phyloP scores from a whole-genome alignment of 1,140 invertebrate species.

The Drosophila paulistorum region DNA sequence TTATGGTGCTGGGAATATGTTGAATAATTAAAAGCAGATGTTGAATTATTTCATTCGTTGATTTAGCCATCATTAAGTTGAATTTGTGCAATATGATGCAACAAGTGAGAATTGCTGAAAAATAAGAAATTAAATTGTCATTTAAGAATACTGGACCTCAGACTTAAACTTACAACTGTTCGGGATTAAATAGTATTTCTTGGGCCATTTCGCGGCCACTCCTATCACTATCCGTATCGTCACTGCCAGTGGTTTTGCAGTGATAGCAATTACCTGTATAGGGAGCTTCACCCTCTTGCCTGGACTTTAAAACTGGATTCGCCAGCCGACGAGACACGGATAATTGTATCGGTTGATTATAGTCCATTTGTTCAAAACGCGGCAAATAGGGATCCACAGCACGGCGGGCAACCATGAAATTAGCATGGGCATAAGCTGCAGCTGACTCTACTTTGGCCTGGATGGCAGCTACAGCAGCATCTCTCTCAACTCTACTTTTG shows the following conservation, averaged over 20 bases:
- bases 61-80: neutral
- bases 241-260: conserved; percentile 31
- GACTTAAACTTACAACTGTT: conserved; percentile 3
- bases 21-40: conserved; percentile 55
- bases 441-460: conserved; percentile 28
- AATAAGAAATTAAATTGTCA: neutral
- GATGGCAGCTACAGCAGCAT: conserved; percentile 18
- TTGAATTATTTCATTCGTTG: conserved; percentile 3
- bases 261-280: conserved; percentile 26
- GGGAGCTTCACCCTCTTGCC: conserved; percentile 17
- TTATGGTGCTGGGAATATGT: conserved; percentile 36
- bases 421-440: neutral
- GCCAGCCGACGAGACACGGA: neutral
- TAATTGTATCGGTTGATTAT: too few relatives aligned
- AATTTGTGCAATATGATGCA: conserved; percentile 10
- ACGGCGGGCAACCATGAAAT: too few relatives aligned
- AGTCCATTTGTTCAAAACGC: neutral
- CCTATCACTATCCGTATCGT: conserved; percentile 23
- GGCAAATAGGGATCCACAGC: conserved; percentile 33
- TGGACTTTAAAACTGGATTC: neutral
- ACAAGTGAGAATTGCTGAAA: conserved; percentile 1
- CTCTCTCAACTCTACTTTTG: neutral
- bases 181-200: neutral
- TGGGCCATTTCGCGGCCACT: conserved; percentile 7
- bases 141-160: neutral